Conservation (phyloP, 2,797 vertebrate genomes). For the Gorsachius magnificus region DNA sequence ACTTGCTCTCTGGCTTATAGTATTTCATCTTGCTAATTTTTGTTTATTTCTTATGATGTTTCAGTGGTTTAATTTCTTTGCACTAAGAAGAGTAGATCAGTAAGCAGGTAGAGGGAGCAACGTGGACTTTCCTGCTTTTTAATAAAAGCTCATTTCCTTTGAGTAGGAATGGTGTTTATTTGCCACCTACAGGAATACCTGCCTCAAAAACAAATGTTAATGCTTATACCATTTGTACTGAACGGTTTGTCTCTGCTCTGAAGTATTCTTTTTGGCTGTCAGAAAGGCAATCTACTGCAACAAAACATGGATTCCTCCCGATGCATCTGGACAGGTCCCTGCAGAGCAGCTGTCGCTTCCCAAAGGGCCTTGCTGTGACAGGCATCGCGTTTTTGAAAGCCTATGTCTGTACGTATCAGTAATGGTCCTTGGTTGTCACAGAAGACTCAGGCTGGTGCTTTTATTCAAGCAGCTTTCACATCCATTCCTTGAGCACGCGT, state of each 20-base stretch:
- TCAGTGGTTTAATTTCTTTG: background rate
- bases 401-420: background rate
- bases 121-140: background rate
- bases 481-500: fast-evolving
- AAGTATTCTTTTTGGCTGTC: background rate
- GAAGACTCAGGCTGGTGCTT: background rate
- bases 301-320: background rate
- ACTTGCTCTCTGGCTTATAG: background rate
- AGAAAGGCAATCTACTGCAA: background rate
- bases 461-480: background rate
- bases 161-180: background rate
- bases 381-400: background rate
- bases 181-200: background rate
- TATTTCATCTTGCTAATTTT: background rate
- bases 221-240: background rate
- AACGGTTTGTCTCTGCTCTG: background rate
- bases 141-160: background rate
- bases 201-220: background rate
- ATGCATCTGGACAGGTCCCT: background rate
- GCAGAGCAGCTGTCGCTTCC: background rate
- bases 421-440: background rate
- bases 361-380: background rate
- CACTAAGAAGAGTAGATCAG: background rate
- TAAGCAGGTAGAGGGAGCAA: background rate
- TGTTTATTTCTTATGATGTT: background rate